Evolutionary conservation across 2,888 invertebrate species (phyloP).

Genomic region (Diplazon laetatorius): DNA sequence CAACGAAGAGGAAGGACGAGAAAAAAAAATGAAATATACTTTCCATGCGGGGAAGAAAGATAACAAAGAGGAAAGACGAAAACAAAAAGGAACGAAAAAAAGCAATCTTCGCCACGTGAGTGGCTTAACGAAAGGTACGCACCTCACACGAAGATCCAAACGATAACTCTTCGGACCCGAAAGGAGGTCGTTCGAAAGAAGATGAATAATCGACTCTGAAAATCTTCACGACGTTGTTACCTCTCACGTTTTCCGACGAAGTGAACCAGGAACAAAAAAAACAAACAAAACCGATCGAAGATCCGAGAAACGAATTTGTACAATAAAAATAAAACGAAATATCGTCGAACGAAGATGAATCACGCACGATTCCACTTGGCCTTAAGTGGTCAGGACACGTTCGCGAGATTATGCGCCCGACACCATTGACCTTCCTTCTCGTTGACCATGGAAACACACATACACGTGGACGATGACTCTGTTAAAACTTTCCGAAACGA

Average conservation of each 20-base stretch:
- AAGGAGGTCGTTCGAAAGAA: background rate
- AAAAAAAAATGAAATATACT: too few species aligned
- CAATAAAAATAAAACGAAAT: background rate
- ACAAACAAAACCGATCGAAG: background rate
- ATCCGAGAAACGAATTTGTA: background rate
- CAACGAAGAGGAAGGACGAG: too few species aligned
- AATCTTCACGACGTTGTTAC: background rate
- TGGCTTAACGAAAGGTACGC: background rate
- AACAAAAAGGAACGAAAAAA: background rate
- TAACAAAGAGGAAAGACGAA: slow-evolving; percentile 7
- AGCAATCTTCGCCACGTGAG: background rate
- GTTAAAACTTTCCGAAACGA: slow-evolving; percentile 49
- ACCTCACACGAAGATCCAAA: background rate
- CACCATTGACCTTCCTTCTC: slow-evolving; percentile 47
- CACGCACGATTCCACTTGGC: slow-evolving; percentile 46
- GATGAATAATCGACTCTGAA: background rate
- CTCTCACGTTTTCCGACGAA: too few species aligned
- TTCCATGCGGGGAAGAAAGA: background rate
- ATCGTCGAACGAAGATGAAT: slow-evolving; percentile 43
- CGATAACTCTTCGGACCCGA: background rate
- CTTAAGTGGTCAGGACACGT: slow-evolving; percentile 36
- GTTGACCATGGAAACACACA: slow-evolving; percentile 42
- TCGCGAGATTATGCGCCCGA: slow-evolving; percentile 40
- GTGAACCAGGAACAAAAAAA: background rate
- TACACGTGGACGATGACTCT: slow-evolving; percentile 19